Percentiles rank a stretch among this genome's conserved stretches.
These are phyloP conservation scores for Heterochromis multidens DNA, from an alignment of 2,113 vertebrate species.

Conservation along the genomic window DNA sequence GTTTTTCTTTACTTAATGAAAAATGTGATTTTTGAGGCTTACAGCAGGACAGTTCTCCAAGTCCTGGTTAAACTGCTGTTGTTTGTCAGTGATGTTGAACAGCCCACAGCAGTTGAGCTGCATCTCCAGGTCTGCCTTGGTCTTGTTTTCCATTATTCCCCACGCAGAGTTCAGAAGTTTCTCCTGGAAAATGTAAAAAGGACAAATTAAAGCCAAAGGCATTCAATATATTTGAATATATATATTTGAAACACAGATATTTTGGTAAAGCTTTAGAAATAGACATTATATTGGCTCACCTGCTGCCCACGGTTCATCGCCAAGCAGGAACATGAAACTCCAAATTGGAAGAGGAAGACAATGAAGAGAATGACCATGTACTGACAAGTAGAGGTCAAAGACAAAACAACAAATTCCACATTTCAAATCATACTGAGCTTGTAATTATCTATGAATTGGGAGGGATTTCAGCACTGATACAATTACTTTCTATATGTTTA, in stretches of 20 bases:
- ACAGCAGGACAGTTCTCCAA: constrained; percentile 71
- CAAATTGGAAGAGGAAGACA: constrained; percentile 90
- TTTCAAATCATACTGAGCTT: neutral
- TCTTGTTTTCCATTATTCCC: constrained; percentile 73
- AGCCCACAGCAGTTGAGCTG: constrained; percentile 87
- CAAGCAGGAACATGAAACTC: constrained; percentile 89
- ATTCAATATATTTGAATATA: neutral
- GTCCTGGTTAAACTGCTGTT: constrained; percentile 50
- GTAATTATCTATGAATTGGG: neutral
- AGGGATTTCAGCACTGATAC: fast-evolving
- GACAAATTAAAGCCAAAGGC: neutral
- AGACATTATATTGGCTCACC: constrained; percentile 63
- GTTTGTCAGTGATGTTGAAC: constrained; percentile 71
- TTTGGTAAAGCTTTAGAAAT: neutral
- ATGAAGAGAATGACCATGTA: constrained; percentile 93
- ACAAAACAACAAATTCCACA: neutral
- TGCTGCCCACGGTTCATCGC: constrained; percentile 84
- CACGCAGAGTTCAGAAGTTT: constrained; percentile 80
- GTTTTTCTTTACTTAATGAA: neutral
- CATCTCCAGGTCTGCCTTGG: constrained; percentile 77
- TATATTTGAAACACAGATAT: neutral
- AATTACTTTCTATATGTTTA: neutral
- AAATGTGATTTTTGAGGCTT: constrained; percentile 33
- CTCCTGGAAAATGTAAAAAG: constrained; percentile 64
- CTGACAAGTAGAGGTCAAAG: constrained; percentile 73